These are phyloP conservation scores for Hetaerina americana DNA, from an alignment of 1,140 invertebrate genomes.

Conservation along the genomic window DNA sequence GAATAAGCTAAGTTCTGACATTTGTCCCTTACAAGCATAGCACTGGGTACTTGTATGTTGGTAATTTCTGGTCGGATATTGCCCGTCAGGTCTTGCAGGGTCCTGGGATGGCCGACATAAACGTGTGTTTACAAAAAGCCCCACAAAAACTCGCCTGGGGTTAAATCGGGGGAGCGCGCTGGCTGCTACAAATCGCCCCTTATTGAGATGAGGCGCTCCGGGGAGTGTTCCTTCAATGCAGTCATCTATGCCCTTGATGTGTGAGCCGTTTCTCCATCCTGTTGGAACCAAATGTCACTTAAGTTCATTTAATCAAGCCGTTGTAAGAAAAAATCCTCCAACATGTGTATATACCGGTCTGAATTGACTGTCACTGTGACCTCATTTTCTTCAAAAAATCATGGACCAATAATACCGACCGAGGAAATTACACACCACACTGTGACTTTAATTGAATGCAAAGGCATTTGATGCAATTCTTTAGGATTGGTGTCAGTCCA, in stretches of 20 bases:
- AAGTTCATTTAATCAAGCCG: slow-evolving; percentile 13
- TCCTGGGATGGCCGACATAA: slow-evolving; percentile 7
- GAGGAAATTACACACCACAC: slow-evolving; percentile 18
- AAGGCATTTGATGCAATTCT: slow-evolving; percentile 20
- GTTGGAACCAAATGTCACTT: slow-evolving; percentile 8
- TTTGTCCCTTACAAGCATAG: no score
- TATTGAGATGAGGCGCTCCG: slow-evolving; percentile 15
- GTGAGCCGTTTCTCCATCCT: no score
- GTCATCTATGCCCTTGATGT: no score
- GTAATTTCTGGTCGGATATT: no score
- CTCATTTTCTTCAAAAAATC: slow-evolving; percentile 18
- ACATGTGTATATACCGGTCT: slow-evolving; percentile 17
- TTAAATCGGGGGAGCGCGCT: slow-evolving; percentile 1
- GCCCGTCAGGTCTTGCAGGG: no score
- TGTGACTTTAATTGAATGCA: no score
- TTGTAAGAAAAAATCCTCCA: slow-evolving; percentile 15
- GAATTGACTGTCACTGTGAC: slow-evolving; percentile 15
- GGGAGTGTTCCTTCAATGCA: no score
- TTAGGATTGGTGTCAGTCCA: slow-evolving; percentile 21
- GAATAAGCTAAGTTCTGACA: no score
- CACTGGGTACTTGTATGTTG: no score
- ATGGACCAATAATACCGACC: slow-evolving; percentile 18
- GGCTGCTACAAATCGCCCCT: slow-evolving; percentile 16
- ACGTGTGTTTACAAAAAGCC: slow-evolving; percentile 7
- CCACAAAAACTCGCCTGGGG: neutral